Evolutionary conservation across 2,888 invertebrate species (phyloP), one percentile per base, ranked within the genome.

Genomic region (Cheilosia vernalis): DNA sequence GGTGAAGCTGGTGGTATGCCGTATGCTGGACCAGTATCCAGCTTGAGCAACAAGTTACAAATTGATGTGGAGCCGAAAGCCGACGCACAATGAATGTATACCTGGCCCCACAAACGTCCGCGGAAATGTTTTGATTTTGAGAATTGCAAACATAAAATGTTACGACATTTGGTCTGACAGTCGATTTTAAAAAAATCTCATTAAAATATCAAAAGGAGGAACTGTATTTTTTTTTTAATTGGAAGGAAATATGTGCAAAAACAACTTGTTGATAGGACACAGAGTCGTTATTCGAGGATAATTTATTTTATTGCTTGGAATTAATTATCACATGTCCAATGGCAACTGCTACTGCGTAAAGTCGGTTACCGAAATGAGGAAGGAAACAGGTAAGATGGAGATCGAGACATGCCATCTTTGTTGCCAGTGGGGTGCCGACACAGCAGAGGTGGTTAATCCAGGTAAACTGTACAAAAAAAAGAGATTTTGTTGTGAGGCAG

Each of bases 121-220:
- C 73, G 21, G 55, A 72, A 49, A 60, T 84, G 58, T 84, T 80
- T 80, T 74, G 73, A 74, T 79, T 78, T 55, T 49, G 55, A 67
- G 67, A 79, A 69, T 73, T 58, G 47, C 74, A 60, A 84, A 64
- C 67, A 69, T 84, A 74, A 69, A 79, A 84, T 80, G 69, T 80
- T 84, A 80, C 63, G 73, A 80, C 73, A 79, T 55, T 51, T 37
- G 55, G 19, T 24, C 49, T 42, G 67, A 56, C 15, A 69, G 30
- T 40, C 9, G 33, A 60, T 74, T 70, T 56, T 21, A 24, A 74
- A 37, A 69, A 79, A 69, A 56, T n/a, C 53, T 15, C 58, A 67
- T 69, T 74, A 69, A 51, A 79, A 53, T 47, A 58, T 51, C 61
- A 19, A 17, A 9, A 42, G 30, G 47, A 30, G 19, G 21, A 40